Base-by-base conservation (phyloP, 2,888 invertebrate genomes). In the Chesias legatella region DNA sequence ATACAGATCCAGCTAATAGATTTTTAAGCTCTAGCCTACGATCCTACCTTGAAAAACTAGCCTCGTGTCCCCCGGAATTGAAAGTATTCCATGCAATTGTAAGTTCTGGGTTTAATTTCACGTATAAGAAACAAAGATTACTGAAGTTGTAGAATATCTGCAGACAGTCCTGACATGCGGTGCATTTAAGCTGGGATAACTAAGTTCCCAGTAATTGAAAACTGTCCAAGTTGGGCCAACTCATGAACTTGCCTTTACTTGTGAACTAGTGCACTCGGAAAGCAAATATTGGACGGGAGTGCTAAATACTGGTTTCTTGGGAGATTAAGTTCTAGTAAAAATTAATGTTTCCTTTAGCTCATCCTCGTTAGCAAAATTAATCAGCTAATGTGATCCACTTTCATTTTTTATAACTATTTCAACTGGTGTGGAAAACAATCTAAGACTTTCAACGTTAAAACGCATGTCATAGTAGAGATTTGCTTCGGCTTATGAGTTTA, bases 191-290 rank as follows among this genome's bases (percentile, higher is more conserved):
- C 43, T 22, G 20, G 43, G 61, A 59, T 59, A 56, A 56, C 63
- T 52, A 56, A 58, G 62, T 60, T 67, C 49, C 53, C 57, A 66
- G 69, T 73, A 74, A 78, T 76, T 71, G 73, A 71, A 73, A 74
- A 73, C 75, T 72, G 74, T 70, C 73, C 62, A 74, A 77, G 60
- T 68, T 44, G 36, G 31, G 10, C 30, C 22, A 45, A 45, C 40
- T 45, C 40, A 29, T 45, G 46, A 53, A 53, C 57, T 48, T 28
- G 49, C 36, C 43, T 50, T 31, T 28, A 41, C 33, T 37, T 44
- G 35, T 44, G 40, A 45, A 45, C 45, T 36, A 24, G 36, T 37
- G 36, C 40, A 45, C 36, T 45, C 29, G 40, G 13, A 32, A 40
- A 29, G 45, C 45, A 45, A 45, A 40, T 45, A 45, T 36, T 41